Base-by-base conservation (phyloP, 2,888 invertebrate species). In the Caenorhabditis sp. region DNA sequence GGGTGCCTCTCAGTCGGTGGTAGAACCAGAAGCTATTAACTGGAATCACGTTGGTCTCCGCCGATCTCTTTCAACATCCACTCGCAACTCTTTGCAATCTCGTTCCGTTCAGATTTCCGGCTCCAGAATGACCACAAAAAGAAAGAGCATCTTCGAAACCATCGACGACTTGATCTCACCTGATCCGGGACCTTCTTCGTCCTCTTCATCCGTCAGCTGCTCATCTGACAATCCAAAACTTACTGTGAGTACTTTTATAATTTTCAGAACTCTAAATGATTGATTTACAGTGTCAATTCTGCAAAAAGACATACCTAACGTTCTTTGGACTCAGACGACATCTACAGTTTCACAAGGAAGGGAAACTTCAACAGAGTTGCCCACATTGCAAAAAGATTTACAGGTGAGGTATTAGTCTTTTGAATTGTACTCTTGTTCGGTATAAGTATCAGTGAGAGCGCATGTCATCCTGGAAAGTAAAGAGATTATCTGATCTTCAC, bases 361-460 rank as follows among this genome's bases (percentile, higher is more conserved):
- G 82, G 3, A 76, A 79, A 15, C 53, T 82, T 1, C 77, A 80
- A 45, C 82, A 82, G 48, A 68, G 26, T 17, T 82, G 82, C 72
- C 80, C 80, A 1, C 77, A 80, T 5, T 82, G 82, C 52, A 62
- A 66, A 1, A 82, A 82, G 43, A 59, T 71, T 4, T 82, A 82
- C 61, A 79, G 72, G 82, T 82, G 35, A 61, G 82, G 30, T 20
- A 17, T 35, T 22, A 17, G 30, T 35, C 11, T 13, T 30, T 30
- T 30, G 30, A 30, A 30, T 30, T 9, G n/a, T n/a, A n/a, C n/a
- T n/a, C n/a, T n/a, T n/a, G n/a, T n/a, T n/a, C n/a, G n/a, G n/a
- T n/a, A n/a, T n/a, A n/a, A n/a, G n/a, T n/a, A n/a, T n/a, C n/a
- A n/a, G n/a, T n/a, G n/a, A n/a, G n/a, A n/a, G n/a, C n/a, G n/a